These are phyloP conservation scores for Temnothorax unifasciatus DNA, from an alignment of 2,888 invertebrate species.

Conservation along the genomic window DNA sequence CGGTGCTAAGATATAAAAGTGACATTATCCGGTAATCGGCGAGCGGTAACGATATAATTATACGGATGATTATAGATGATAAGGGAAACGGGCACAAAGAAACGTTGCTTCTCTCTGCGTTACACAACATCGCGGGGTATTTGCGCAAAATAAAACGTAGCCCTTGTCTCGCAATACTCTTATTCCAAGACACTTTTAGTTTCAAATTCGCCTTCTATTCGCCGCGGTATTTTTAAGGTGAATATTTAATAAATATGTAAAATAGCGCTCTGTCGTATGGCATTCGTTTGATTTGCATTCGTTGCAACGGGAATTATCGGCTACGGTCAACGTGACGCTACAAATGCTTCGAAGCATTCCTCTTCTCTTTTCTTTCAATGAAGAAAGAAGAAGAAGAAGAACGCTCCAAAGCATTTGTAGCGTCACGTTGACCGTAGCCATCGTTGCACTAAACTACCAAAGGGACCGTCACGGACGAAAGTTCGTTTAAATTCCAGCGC, in stretches of 20 bases:
- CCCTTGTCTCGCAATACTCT: neutral
- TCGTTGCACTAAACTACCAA: neutral
- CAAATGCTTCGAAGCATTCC: too few relatives aligned
- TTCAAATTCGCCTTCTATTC: neutral
- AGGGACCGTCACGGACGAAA: neutral
- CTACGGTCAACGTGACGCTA: too few relatives aligned
- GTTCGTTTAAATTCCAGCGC: slow-evolving; percentile 4
- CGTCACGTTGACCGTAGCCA: too few relatives aligned
- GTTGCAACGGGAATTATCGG: neutral
- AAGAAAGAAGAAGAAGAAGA: too few relatives aligned
- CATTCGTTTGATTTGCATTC: neutral
- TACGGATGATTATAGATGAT: neutral
- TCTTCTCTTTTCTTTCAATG: too few relatives aligned
- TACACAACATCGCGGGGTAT: neutral
- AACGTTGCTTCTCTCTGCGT: neutral
- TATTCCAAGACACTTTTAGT: neutral
- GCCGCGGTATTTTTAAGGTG: neutral
- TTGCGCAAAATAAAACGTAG: neutral
- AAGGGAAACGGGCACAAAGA: neutral
- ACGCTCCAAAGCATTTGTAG: too few relatives aligned
- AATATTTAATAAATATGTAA: neutral
- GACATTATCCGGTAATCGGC: neutral
- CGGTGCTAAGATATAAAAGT: neutral
- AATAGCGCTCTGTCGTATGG: neutral
- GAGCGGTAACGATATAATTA: slow-evolving; percentile 11